These are phyloP conservation scores for Cephalophus harveyi DNA, from an alignment of 2,113 vertebrate genomes.

Conservation along the genomic window DNA sequence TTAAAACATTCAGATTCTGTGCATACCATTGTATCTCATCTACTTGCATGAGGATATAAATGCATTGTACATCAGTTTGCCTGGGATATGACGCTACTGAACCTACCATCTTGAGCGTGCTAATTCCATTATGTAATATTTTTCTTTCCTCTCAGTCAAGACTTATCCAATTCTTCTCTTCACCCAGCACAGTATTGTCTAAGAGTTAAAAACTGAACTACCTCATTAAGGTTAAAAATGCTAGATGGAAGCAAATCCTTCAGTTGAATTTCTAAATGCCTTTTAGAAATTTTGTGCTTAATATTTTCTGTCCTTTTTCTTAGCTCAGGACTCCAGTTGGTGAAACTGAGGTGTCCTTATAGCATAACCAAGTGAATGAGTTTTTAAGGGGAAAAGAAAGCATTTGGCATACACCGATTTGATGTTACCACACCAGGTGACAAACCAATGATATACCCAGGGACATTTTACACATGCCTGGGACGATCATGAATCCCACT, in stretches of 20 bases:
- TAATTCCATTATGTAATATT: slow-evolving; percentile 50
- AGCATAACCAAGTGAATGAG: background rate
- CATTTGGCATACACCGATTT: background rate
- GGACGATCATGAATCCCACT: background rate
- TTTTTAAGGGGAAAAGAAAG: background rate
- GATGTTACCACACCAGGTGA: background rate
- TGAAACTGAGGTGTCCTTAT: slow-evolving; percentile 9
- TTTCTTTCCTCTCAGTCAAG: slow-evolving; percentile 37
- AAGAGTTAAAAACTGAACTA: slow-evolving; percentile 14
- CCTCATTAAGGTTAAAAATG: slow-evolving; percentile 30
- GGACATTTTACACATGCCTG: background rate
- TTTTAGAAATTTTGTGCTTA: slow-evolving; percentile 34
- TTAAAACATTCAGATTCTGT: slow-evolving; percentile 57
- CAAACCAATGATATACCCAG: background rate
- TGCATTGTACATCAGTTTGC: slow-evolving; percentile 43
- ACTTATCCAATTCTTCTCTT: background rate
- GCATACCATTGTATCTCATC: slow-evolving; percentile 51
- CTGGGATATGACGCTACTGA: background rate
- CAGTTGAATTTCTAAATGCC: slow-evolving; percentile 28
- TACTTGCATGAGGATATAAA: slow-evolving; percentile 52
- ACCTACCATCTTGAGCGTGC: slow-evolving; percentile 1
- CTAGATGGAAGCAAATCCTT: slow-evolving; percentile 29
- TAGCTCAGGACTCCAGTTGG: background rate
- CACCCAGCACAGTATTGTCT: background rate
- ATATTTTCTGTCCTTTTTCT: slow-evolving; percentile 37